These are phyloP conservation scores for Callitettix versicolor DNA, from an alignment of 1,140 invertebrate species.

Conservation along the genomic window DNA sequence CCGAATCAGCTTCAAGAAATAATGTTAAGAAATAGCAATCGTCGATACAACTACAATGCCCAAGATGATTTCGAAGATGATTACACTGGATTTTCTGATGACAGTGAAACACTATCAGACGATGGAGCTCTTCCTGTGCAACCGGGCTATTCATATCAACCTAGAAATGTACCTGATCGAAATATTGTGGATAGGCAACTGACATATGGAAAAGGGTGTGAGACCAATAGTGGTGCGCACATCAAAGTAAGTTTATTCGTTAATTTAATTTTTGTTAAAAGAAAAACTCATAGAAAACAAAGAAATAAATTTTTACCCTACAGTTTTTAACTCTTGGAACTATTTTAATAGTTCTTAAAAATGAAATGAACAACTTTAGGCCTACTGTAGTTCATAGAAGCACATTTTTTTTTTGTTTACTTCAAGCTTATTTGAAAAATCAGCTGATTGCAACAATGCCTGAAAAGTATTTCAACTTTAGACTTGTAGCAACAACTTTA, in stretches of 20 bases:
- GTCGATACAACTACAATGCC: background rate
- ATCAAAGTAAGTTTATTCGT: constrained; percentile 16
- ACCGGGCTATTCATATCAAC: background rate
- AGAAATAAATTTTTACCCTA: too few relatives aligned
- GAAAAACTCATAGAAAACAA: too few relatives aligned
- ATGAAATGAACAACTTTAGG: too few relatives aligned
- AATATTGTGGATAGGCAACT: background rate
- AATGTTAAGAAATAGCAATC: background rate
- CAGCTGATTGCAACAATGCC: too few relatives aligned
- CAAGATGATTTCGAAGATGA: background rate
- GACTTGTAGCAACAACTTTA: too few relatives aligned
- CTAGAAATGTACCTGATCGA: background rate
- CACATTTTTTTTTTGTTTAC: too few relatives aligned
- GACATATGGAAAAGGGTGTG: constrained; percentile 3
- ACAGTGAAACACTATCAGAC: background rate
- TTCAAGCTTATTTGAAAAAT: too few relatives aligned
- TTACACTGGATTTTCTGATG: constrained; percentile 9
- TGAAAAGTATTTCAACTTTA: too few relatives aligned
- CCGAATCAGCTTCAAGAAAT: background rate
- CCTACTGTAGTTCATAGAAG: too few relatives aligned
- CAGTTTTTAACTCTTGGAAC: too few relatives aligned
- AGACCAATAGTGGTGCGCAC: background rate
- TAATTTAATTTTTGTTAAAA: too few relatives aligned
- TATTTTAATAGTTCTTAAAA: too few relatives aligned
- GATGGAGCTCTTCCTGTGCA: background rate